Base-by-base conservation (phyloP, 2,797 vertebrate species). In the Urosaurus nigricauda region DNA sequence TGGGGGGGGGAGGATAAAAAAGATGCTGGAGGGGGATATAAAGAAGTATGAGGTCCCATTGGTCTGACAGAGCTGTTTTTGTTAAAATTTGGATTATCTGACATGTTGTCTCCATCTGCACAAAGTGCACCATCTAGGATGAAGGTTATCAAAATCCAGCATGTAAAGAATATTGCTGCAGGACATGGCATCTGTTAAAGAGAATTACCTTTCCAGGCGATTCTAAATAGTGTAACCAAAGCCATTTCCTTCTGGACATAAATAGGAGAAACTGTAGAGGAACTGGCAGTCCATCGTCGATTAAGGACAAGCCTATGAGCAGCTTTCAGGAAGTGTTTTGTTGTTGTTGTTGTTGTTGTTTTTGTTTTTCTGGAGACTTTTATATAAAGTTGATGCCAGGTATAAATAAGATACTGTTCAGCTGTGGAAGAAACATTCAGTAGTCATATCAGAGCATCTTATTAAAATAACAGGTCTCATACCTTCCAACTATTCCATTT, bases 201-300 rank as follows among this genome's bases (percentile, higher is more conserved):
- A 43, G 53, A 68, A 17, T 24, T 2, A 19, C 51, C 7, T 26
- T 47, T 82, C 89, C n/a, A 4, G 68, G 56, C 40, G 21, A 81
- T 87, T 78, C 60, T 73, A 58, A 92, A 90, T 75, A 21, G 2
- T 56, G 78, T 17, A 71, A 75, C 74, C 12, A 12, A 43, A 58
- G n/a, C 88, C 37, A 29, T 40, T 53, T 24, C 43, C 37, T 35
- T 16, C 63, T 53, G n/a, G 79, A 71, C 63, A 80, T 81, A 0
- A 0, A 40, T 40, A 87, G 70, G 70, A 75, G 32, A 65, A n/a
- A 73, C 35, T 53, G 21, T 13, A 78, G 70, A 92, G 86, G 21
- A 86, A 89, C 21, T 86, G 29, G 26, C 87, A 11, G 32, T 24
- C 65, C 73, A 56, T 37, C 37, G 14, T 0, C 47, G 47, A 89